Evolutionary conservation across 2,797 vertebrate genomes (phyloP), one percentile per base, ranked within the genome.

Genomic region (Poecile montanus): DNA sequence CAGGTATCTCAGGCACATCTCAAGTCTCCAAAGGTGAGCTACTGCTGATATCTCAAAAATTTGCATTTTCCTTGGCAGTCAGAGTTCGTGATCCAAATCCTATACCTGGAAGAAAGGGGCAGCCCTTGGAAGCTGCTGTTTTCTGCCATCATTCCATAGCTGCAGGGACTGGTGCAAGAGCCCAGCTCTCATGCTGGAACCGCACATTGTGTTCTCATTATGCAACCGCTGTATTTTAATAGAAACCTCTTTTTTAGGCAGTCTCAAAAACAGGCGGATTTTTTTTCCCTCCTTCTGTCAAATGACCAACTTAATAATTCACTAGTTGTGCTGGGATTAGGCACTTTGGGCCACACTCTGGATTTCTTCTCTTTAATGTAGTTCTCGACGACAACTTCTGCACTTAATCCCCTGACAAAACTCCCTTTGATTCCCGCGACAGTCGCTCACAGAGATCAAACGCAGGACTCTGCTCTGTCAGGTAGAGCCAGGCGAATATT

Each of bases 361-460:
- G 95, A 96, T 96, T 97, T 94, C 96, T 97, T 96, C 96, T 97
- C 96, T 97, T 88, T 96, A 95, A 96, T 96, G 93, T 96, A 94
- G 89, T 91, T 76, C 95, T 96, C 51, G 68, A 95, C 74, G 94
- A 96, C 95, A 95, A 96, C 93, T 97, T 73, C 96, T 96, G 84
- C 91, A 93, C 91, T 96, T 97, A 97, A 97, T 97, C 96, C 96
- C 94, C 95, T 97, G 95, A 97, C 95, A 97, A 96, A 97, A 96
- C 95, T 93, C 67, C 91, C 95, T 97, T 97, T 97, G 96, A 97
- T 97, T 97, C 94, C 93, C 5, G 5, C 51, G 71, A 96, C 95
- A 95, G 96, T 96, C 50, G 57, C 95, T 97, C 77, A 3, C 88
- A 2, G 95, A 97, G 96, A 97, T 97, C 95, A 97, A 97, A 97